phyloP scores from a whole-genome alignment of 2,797 vertebrate genomes.

The Diplodus sargus region DNA sequence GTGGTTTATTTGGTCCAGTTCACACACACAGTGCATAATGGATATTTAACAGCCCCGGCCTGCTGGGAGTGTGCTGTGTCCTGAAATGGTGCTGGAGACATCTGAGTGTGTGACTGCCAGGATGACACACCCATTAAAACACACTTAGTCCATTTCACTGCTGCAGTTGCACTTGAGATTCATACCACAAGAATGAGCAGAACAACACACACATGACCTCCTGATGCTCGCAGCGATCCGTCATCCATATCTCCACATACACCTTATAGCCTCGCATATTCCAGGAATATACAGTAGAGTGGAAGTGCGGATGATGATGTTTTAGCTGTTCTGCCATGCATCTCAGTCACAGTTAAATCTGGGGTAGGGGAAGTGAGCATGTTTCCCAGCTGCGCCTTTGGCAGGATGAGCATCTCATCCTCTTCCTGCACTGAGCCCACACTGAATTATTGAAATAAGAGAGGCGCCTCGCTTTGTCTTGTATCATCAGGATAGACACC shows the following conservation, averaged over 20 bases:
- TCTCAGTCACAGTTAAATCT: constrained; percentile 52
- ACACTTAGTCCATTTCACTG: constrained; percentile 67
- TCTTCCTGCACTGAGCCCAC: constrained; percentile 52
- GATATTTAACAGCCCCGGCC: constrained; percentile 74
- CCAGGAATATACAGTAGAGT: constrained; percentile 1
- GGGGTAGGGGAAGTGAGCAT: constrained; percentile 32
- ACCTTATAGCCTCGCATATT: neutral
- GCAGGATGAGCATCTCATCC: constrained; percentile 61
- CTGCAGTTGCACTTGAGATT: constrained; percentile 36
- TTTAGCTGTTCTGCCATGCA: constrained; percentile 15
- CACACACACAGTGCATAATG: constrained; percentile 68
- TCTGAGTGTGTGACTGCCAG: constrained; percentile 62
- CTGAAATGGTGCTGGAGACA: constrained; percentile 65
- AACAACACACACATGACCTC: constrained; percentile 24
- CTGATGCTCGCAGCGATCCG: constrained; percentile 7
- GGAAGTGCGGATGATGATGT: neutral
- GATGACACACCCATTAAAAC: constrained; percentile 75
- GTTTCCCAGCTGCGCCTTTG: constrained; percentile 50
- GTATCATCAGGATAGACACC: constrained; percentile 64
- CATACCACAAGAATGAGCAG: constrained; percentile 45
- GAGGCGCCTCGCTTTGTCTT: constrained; percentile 63
- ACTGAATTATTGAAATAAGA: constrained; percentile 72
- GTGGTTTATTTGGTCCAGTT: constrained; percentile 70
- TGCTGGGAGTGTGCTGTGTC: constrained; percentile 67
- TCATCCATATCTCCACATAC: constrained; percentile 13